Evolutionary conservation across 2,888 invertebrate species (phyloP).

Genomic region (Cyclophora albipunctata): DNA sequence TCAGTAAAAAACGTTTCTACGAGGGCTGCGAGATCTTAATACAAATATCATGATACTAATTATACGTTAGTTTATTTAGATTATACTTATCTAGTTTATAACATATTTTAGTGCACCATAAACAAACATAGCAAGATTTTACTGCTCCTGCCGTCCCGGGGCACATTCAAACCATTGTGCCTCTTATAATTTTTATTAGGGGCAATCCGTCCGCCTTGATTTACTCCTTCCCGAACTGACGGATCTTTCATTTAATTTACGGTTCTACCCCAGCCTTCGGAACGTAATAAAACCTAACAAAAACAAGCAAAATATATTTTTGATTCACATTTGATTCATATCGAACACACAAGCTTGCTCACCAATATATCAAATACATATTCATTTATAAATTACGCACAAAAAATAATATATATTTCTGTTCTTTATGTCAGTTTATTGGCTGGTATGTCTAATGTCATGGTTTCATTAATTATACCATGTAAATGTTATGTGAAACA

Average conservation of each 20-base stretch:
- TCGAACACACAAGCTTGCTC: too few species aligned
- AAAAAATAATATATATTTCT: too few species aligned
- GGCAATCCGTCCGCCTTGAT: constrained; percentile 74
- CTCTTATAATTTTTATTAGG: constrained; percentile 76
- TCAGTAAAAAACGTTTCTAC: constrained; percentile 36
- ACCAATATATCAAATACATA: too few species aligned
- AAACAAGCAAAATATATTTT: constrained; percentile 67
- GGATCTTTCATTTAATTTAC: constrained; percentile 74
- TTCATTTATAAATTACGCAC: too few species aligned
- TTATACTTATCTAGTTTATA: constrained; percentile 75
- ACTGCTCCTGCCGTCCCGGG: constrained; percentile 67
- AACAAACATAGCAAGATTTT: constrained; percentile 74
- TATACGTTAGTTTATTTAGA: constrained; percentile 70
- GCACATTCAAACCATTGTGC: constrained; percentile 71
- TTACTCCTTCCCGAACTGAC: constrained; percentile 75
- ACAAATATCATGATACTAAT: constrained; percentile 65
- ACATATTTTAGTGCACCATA: constrained; percentile 74
- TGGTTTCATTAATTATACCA: too few species aligned
- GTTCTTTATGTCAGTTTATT: too few species aligned
- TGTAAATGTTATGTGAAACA: too few species aligned
- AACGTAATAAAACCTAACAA: constrained; percentile 65
- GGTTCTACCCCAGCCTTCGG: constrained; percentile 63
- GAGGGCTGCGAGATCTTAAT: constrained; percentile 37
- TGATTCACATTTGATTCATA: constrained; percentile 29
- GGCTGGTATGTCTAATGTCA: too few species aligned